Conservation (phyloP, 23 tunicate species). For the Phallusia fumigata region DNA sequence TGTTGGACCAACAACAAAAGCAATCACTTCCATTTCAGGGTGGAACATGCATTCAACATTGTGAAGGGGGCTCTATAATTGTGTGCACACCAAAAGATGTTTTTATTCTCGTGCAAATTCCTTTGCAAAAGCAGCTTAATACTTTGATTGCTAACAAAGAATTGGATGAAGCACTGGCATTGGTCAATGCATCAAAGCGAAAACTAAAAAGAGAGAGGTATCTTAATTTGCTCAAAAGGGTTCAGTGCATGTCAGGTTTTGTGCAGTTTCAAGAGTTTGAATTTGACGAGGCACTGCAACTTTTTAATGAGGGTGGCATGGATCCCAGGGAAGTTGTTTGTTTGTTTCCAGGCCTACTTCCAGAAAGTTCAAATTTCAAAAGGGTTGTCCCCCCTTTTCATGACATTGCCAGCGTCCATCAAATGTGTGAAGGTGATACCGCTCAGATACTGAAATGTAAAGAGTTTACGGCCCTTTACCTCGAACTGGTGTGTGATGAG, state of each 20-base stretch:
- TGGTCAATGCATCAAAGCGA: constrained; percentile 48
- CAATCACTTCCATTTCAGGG: constrained; percentile 74
- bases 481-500: constrained; percentile 29
- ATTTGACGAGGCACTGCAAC: constrained; percentile 41
- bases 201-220: constrained; percentile 29
- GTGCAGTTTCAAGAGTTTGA: constrained; percentile 49
- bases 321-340: constrained; percentile 75
- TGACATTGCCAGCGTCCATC: constrained; percentile 29
- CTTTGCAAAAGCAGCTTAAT: constrained; percentile 60
- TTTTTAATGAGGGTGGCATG: constrained; percentile 56
- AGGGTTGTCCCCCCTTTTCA: constrained; percentile 50
- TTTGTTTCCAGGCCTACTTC: constrained; percentile 56
- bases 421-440: constrained; percentile 49
- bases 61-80: constrained; percentile 41
- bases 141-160: constrained; percentile 23
- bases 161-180: constrained; percentile 65
- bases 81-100: constrained; percentile 83
- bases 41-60: constrained; percentile 17
- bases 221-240: constrained; percentile 31
- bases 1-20: constrained; percentile 84
- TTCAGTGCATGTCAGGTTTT: constrained; percentile 70
- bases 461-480: constrained; percentile 50
- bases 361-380: constrained; percentile 26
- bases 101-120: constrained; percentile 55
- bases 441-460: constrained; percentile 43